Conservation (phyloP, 64 coral and sea anemone genomes). For the Montipora cactus region DNA sequence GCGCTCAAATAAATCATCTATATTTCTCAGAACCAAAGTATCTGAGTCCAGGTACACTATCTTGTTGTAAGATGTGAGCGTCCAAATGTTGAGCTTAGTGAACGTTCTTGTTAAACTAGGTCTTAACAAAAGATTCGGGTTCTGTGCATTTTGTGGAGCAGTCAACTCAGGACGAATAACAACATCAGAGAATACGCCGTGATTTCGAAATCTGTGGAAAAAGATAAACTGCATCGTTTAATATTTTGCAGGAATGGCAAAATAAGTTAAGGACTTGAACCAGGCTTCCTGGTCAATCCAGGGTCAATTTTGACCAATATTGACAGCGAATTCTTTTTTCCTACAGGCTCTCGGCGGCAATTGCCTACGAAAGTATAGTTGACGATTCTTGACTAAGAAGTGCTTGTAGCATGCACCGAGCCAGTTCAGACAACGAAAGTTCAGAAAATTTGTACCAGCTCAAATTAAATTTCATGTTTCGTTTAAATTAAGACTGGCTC, state of each 20-base stretch:
- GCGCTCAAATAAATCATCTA: neutral
- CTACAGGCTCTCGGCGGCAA: too few species aligned
- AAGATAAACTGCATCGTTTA: neutral
- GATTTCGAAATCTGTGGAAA: neutral
- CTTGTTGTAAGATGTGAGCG: neutral
- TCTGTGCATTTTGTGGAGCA: neutral
- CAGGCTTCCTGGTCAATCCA: too few species aligned
- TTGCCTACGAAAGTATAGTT: too few species aligned
- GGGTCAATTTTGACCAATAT: too few species aligned
- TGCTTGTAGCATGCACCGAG: too few species aligned
- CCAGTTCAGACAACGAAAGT: too few species aligned
- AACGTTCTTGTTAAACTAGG: neutral
- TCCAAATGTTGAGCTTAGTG: slow-evolving; percentile 1
- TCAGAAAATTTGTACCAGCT: too few species aligned
- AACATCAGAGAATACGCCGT: neutral
- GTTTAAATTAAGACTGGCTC: too few species aligned
- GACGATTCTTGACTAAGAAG: too few species aligned
- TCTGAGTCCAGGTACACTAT: neutral
- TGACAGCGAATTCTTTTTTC: too few species aligned
- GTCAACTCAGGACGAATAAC: neutral
- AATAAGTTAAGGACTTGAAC: too few species aligned
- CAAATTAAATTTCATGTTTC: too few species aligned
- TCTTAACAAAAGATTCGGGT: slow-evolving; percentile 2
- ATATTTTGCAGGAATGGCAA: neutral
- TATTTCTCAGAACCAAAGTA: neutral